These are phyloP conservation scores for Lutjanus erythropterus DNA, from an alignment of 2,113 vertebrate species.

Conservation along the genomic window DNA sequence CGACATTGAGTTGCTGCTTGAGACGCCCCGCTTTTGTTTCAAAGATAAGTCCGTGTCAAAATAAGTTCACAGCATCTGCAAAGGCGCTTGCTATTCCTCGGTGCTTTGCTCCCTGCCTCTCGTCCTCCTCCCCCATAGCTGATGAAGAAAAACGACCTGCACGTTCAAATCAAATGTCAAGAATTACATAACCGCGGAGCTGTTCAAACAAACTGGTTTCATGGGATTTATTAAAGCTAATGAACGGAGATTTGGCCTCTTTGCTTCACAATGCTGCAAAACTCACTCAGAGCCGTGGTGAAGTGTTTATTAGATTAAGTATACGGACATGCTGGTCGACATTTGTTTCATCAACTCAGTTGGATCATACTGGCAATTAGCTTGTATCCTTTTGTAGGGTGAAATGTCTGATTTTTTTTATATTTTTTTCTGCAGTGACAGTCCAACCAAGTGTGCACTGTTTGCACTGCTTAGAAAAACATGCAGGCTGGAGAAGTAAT, in stretches of 20 bases:
- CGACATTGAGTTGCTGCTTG: neutral
- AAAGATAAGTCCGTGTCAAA: slow-evolving; percentile 13
- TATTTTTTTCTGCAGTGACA: no score
- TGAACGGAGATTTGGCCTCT: slow-evolving; percentile 47
- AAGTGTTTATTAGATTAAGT: slow-evolving; percentile 35
- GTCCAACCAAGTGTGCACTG: neutral
- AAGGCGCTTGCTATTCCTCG: slow-evolving; percentile 19
- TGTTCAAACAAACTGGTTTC: slow-evolving; percentile 43
- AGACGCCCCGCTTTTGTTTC: neutral
- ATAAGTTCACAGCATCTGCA: slow-evolving; percentile 25
- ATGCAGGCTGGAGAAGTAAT: neutral
- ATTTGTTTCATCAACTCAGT: neutral
- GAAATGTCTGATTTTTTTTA: neutral
- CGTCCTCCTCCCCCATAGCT: neutral
- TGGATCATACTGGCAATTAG: neutral
- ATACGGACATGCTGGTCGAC: neutral
- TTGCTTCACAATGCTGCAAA: neutral
- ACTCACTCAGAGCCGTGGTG: neutral
- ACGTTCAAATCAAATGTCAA: slow-evolving; percentile 66
- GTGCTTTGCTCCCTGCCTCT: neutral
- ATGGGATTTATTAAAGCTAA: slow-evolving; percentile 49
- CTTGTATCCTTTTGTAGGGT: neutral
- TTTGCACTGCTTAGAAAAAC: neutral
- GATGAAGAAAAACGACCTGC: slow-evolving; percentile 48
- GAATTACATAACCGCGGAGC: slow-evolving; percentile 42